Base-by-base conservation (phyloP, 2,113 vertebrate species). In the Corydoras sp. region DNA sequence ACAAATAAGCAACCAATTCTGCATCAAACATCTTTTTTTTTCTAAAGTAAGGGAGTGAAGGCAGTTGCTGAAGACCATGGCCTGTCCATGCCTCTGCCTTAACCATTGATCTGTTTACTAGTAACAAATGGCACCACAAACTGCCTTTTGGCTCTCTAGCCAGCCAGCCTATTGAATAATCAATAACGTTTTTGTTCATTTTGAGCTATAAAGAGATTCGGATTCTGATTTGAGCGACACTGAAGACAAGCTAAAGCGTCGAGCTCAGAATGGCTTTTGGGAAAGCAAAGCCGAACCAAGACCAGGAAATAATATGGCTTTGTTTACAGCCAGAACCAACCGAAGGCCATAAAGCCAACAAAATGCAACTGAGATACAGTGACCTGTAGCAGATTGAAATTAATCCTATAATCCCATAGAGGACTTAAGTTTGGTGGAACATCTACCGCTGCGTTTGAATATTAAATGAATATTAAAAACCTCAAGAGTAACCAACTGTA, bases 51-150 rank as follows among this genome's bases (percentile, higher is more conserved):
- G 11, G 9, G 51, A 64, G 69, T 13, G n/a, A 72, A 55, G 48
- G 53, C 61, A 30, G 72, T 62, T 51, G n/a, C 58, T 56, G 12
- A 88, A 85, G 85, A 81, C 84, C 82, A 53, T 78, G 80, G 81
- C 81, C 79, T 84, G 81, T 82, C 82, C 82, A 79, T 79, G 81
- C 81, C 85, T 85, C 81, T 85, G 82, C 65, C 85, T 83, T 80
- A 83, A 79, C 81, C 88, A 90, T 91, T 87, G 88, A 90, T 91
- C 88, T 91, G 88, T 90, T 91, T 91, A 88, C 88, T 89, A 89
- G 89, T 87, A 89, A 87, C 85, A 81, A 84, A 83, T 86, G 86
- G 85, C 88, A 89, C 86, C 81, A 76, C 77, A 89, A 85, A 89
- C 83, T 48, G 66, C 82, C 79, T 88, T 83, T 89, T 83, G 76